Conservation (phyloP, 2,113 vertebrate species). For the Rhinopomastus cyanomelas region DNA sequence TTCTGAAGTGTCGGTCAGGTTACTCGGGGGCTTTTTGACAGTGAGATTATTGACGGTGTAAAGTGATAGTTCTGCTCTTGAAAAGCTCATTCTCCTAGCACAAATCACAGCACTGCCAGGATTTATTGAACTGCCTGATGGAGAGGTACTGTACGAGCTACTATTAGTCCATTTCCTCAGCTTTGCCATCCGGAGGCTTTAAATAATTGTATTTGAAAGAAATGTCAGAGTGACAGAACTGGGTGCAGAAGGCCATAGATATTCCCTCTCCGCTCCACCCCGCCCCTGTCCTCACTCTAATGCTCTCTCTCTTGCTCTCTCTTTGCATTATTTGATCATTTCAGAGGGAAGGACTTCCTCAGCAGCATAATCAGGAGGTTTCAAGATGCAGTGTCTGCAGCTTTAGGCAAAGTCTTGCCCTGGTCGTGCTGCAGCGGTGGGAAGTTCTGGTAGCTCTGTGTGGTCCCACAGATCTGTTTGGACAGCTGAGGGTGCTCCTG, state of each 20-base stretch:
- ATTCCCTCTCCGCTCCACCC: background rate
- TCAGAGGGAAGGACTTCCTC: constrained; percentile 21
- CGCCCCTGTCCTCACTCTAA: background rate
- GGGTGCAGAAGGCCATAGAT: constrained; percentile 35
- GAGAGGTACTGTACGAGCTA: constrained; percentile 47
- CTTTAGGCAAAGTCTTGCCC: background rate
- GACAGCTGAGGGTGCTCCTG: background rate
- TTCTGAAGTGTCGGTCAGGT: constrained; percentile 43
- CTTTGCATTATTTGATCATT: constrained; percentile 37
- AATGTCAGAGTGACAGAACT: constrained; percentile 53
- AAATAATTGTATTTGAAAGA: constrained; percentile 68
- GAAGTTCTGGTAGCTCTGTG: background rate
- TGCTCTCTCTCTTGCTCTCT: background rate
- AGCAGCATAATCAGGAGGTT: background rate
- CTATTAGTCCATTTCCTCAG: constrained; percentile 65
- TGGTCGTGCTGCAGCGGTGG: background rate
- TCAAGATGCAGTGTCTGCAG: background rate
- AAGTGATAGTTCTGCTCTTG: constrained; percentile 61
- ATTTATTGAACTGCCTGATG: constrained; percentile 64
- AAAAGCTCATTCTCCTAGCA: constrained; percentile 56
- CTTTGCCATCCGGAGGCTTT: constrained; percentile 57
- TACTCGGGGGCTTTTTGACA: constrained; percentile 32
- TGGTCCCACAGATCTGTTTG: background rate
- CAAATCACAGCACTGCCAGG: constrained; percentile 53
- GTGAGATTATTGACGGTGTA: constrained; percentile 56